Evolutionary conservation across 1,140 invertebrate genomes (phyloP).

Genomic region (Hycleus cichorii): DNA sequence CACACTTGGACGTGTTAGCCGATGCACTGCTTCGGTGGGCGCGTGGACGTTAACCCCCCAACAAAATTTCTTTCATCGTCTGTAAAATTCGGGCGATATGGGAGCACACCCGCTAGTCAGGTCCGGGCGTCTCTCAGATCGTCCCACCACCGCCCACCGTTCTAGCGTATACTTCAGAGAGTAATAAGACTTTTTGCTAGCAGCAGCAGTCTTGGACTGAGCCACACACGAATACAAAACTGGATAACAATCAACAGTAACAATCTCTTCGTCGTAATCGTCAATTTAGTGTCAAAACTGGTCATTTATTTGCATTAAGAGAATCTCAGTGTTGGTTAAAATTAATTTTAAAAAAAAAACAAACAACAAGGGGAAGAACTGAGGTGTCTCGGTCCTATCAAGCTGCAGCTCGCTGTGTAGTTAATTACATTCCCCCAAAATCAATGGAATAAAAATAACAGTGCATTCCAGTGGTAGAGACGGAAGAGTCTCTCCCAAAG

Average conservation of each 20-base stretch:
- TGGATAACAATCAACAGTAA: neutral
- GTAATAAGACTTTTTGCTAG: constrained; percentile 38
- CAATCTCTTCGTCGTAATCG: neutral
- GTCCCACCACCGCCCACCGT: constrained; percentile 27
- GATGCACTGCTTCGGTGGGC: constrained; percentile 89
- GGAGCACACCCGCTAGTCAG: constrained; percentile 31
- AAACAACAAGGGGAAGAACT: neutral
- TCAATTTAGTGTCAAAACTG: neutral
- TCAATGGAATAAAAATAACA: constrained; percentile 4
- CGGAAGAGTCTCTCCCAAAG: constrained; percentile 17
- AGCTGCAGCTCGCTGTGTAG: constrained; percentile 30
- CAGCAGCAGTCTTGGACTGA: constrained; percentile 28
- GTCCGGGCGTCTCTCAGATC: constrained; percentile 31
- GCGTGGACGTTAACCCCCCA: constrained; percentile 65
- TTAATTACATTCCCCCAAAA: constrained; percentile 21
- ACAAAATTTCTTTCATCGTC: neutral
- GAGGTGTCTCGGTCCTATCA: constrained; percentile 17
- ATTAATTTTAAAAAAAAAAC: no score
- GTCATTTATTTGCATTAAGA: constrained; percentile 17
- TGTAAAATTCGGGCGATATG: constrained; percentile 13
- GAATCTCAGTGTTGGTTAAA: neutral
- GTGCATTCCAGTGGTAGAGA: constrained; percentile 20
- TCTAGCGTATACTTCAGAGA: constrained; percentile 38
- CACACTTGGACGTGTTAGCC: constrained; percentile 86
- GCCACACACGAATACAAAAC: constrained; percentile 11